phyloP scores from a whole-genome alignment of 37 sponge, comb jelly and placozoan genomes.

The Cliona cf. orientalis region DNA sequence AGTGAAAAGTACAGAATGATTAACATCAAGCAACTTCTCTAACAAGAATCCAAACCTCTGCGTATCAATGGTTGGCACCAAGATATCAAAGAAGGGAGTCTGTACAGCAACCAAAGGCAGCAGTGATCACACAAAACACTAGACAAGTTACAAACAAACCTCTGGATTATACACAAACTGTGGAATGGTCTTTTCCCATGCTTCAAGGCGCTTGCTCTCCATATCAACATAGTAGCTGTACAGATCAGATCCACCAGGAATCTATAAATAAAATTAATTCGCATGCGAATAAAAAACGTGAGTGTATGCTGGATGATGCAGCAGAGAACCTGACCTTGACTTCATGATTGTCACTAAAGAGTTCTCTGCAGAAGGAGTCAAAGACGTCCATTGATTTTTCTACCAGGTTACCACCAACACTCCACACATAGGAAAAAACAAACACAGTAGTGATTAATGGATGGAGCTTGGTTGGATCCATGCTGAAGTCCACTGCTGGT shows the following conservation, averaged over 20 bases:
- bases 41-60: constrained; percentile 92
- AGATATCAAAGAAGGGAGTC: constrained; percentile 90
- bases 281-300: constrained; percentile 15
- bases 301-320: no score
- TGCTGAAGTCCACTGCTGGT: constrained; percentile 58
- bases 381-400: constrained; percentile 90
- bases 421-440: constrained; percentile 93
- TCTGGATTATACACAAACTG: constrained; percentile 80
- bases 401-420: constrained; percentile 90
- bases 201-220: constrained; percentile 75
- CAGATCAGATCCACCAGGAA: constrained; percentile 92
- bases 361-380: constrained; percentile 89
- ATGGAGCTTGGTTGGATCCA: constrained; percentile 82
- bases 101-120: constrained; percentile 5
- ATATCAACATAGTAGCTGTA: constrained; percentile 93
- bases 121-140: background rate
- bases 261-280: constrained; percentile 35
- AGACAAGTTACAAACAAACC: constrained; percentile 28
- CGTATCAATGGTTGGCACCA: constrained; percentile 98
- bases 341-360: constrained; percentile 87
- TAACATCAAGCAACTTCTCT: constrained; percentile 83
- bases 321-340: constrained; percentile 82
- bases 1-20: constrained; percentile 92
- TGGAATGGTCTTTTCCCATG: constrained; percentile 95
- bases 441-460: constrained; percentile 90